phyloP scores from a whole-genome alignment of 2,888 invertebrate genomes.

The Papilio demoleus region DNA sequence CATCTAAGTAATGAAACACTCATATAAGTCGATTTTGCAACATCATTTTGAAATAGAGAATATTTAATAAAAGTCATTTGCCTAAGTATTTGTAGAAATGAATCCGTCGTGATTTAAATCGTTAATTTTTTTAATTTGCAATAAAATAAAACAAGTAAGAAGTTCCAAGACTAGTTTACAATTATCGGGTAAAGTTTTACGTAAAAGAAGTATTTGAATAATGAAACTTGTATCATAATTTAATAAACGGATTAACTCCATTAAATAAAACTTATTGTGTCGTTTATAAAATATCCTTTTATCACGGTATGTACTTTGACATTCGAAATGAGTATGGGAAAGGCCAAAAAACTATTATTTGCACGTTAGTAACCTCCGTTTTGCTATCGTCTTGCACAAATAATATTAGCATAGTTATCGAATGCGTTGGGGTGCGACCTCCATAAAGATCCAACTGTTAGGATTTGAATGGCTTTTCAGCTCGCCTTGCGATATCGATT shows the following conservation, averaged over 20 bases:
- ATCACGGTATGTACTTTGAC: too few species aligned
- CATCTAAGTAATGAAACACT: too few species aligned
- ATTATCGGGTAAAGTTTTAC: background rate
- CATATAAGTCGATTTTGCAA: too few species aligned
- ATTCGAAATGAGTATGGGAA: slow-evolving; percentile 1
- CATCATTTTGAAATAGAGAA: too few species aligned
- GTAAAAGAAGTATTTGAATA: background rate
- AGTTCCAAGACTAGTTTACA: background rate
- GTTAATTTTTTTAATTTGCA: background rate
- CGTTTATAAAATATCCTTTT: too few species aligned
- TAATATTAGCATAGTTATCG: slow-evolving; percentile 84
- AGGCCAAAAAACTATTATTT: slow-evolving; percentile 4
- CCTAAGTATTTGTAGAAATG: too few species aligned
- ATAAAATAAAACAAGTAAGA: background rate
- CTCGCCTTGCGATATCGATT: slow-evolving; percentile 82
- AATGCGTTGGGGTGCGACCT: slow-evolving; percentile 80
- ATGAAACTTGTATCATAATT: background rate
- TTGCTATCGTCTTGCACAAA: slow-evolving; percentile 79
- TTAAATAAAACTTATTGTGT: background rate
- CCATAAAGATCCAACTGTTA: slow-evolving; percentile 74
- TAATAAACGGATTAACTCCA: background rate
- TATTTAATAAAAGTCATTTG: too few species aligned
- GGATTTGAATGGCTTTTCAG: slow-evolving; percentile 79
- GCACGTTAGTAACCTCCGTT: slow-evolving; percentile 73
- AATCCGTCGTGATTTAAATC: too few species aligned